Evolutionary conservation across 2,113 vertebrate genomes (phyloP).

Genomic region (Silurus glanis): DNA sequence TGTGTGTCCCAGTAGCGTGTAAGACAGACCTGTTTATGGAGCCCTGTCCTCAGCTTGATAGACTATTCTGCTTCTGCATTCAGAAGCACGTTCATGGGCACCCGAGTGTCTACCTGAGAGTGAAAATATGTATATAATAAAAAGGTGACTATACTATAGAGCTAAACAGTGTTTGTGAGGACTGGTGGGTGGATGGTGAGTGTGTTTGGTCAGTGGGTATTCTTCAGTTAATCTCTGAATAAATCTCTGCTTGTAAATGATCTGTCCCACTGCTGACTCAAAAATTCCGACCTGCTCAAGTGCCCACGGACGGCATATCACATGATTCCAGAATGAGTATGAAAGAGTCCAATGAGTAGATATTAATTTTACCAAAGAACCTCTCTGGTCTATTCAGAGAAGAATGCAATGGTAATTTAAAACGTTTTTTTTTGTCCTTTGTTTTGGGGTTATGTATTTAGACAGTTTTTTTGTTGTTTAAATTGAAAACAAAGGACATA

Average conservation of each 20-base stretch:
- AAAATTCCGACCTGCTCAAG: not conserved
- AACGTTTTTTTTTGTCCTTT: not conserved
- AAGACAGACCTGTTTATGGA: not conserved
- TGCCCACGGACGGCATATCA: not conserved
- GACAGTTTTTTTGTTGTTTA: not conserved
- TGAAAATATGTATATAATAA: not conserved
- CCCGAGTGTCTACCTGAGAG: too few relatives aligned
- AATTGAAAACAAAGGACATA: too few relatives aligned
- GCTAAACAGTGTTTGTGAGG: not conserved
- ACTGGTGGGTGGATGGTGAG: not conserved
- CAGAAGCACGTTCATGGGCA: not conserved
- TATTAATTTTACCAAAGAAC: not conserved
- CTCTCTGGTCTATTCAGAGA: too few relatives aligned
- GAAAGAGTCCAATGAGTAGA: not conserved
- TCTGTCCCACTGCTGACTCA: not conserved
- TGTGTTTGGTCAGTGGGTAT: not conserved
- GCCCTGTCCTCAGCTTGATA: not conserved
- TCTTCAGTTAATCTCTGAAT: constrained; percentile 24
- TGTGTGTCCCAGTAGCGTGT: not conserved
- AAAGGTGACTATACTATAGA: not conserved
- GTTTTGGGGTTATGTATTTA: not conserved
- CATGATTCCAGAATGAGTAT: too few relatives aligned
- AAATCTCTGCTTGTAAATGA: not conserved
- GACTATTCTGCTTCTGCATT: not conserved
- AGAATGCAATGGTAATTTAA: not conserved